Conservation (phyloP, 2,888 invertebrate species). For the Monoplex corrugatus region DNA sequence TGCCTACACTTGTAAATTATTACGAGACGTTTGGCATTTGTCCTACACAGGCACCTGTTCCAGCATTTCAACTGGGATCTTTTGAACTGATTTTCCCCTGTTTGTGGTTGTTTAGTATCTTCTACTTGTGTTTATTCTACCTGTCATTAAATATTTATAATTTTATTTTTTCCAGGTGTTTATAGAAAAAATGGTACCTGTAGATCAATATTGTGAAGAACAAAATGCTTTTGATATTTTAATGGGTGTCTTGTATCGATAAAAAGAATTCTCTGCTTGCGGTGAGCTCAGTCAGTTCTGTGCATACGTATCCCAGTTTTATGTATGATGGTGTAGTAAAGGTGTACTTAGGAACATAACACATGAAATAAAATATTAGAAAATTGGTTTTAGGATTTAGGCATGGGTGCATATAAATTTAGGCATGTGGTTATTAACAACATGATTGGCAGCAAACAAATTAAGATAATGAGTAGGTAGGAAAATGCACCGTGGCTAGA, state of each 20-base stretch:
- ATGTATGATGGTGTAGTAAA: slow-evolving; percentile 17
- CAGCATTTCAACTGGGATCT: background rate
- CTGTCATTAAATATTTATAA: slow-evolving; percentile 38
- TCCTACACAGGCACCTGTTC: slow-evolving; percentile 5
- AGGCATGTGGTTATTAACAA: no score
- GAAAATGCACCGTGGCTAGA: background rate
- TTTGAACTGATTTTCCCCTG: background rate
- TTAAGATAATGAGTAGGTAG: background rate
- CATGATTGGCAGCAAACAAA: background rate
- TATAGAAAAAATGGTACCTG: background rate
- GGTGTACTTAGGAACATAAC: background rate
- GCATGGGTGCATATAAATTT: no score
- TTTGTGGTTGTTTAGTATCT: background rate
- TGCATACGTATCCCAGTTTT: background rate
- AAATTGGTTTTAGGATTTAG: no score
- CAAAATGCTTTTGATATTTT: no score
- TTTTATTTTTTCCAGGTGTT: slow-evolving; percentile 22
- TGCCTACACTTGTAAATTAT: background rate
- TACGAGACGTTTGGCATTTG: background rate
- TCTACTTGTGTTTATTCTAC: background rate
- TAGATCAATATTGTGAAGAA: background rate
- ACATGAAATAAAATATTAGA: no score
- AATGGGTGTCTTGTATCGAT: no score
- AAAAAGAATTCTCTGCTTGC: no score
- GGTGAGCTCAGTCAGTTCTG: background rate